These are phyloP conservation scores for Pseudomugil gertrudae DNA, from an alignment of 2,797 vertebrate species.

Conservation along the genomic window DNA sequence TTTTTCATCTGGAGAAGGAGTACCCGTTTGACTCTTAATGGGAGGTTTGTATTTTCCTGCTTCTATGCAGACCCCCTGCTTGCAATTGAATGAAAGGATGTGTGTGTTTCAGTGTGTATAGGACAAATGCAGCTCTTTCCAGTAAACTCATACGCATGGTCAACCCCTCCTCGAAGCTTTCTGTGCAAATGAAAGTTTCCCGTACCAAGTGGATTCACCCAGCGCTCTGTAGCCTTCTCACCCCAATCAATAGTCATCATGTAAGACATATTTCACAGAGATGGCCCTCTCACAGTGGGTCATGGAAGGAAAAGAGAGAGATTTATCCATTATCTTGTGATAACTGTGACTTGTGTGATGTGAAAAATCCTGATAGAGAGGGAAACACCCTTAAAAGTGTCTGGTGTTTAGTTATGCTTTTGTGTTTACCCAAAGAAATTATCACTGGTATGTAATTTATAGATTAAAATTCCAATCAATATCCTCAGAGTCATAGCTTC, in stretches of 20 bases:
- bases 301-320: conserved; percentile 39
- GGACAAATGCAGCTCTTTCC: conserved; percentile 15
- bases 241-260: conserved; percentile 78
- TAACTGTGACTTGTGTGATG: conserved; percentile 31
- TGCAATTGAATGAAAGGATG: background rate
- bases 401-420: conserved; percentile 18
- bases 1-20: conserved; percentile 13
- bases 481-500: conserved; percentile 27
- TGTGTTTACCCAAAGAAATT: conserved; percentile 33
- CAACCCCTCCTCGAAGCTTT: conserved; percentile 31
- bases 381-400: background rate
- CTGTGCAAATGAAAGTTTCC: conserved; percentile 64
- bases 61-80: conserved; percentile 29
- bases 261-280: conserved; percentile 72
- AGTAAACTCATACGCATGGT: conserved; percentile 35
- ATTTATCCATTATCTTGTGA: conserved; percentile 44
- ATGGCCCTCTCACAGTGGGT: conserved; percentile 48
- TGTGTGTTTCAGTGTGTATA: conserved; percentile 18
- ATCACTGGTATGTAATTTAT: conserved; percentile 46
- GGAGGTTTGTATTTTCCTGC: conserved; percentile 14
- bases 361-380: conserved; percentile 33
- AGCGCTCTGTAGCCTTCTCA: conserved; percentile 19
- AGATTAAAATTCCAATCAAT: conserved; percentile 44
- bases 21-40: background rate
- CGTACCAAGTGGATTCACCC: conserved; percentile 37